phyloP scores from a whole-genome alignment of 2,797 vertebrate species.

The Hybognathus amarus region DNA sequence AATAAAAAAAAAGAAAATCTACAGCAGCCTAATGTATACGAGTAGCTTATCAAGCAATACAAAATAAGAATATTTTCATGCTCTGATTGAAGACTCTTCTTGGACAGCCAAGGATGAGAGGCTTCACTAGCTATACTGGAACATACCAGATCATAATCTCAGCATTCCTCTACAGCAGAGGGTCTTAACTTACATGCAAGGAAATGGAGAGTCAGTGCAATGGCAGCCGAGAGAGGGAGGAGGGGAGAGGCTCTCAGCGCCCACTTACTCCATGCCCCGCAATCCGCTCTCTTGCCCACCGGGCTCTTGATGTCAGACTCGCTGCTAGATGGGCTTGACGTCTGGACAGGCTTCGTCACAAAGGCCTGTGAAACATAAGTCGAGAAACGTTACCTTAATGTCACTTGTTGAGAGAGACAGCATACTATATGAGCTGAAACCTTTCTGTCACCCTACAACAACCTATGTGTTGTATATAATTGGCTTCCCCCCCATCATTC shows the following conservation, averaged over 20 bases:
- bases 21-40: not conserved
- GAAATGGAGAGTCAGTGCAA: slow-evolving; percentile 77
- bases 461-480: slow-evolving; percentile 28
- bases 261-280: slow-evolving; percentile 76
- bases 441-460: slow-evolving; percentile 32
- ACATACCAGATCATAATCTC: slow-evolving; percentile 43
- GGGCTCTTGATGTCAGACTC: slow-evolving; percentile 61
- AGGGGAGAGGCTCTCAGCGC: slow-evolving; percentile 71
- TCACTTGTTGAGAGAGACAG: slow-evolving; percentile 7
- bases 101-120: slow-evolving; percentile 12
- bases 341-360: slow-evolving; percentile 69
- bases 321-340: slow-evolving; percentile 58
- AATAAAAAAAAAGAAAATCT: not conserved
- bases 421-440: slow-evolving; percentile 5
- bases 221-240: slow-evolving; percentile 73
- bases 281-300: slow-evolving; percentile 55
- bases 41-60: not conserved
- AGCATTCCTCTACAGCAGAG: slow-evolving; percentile 29
- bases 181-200: slow-evolving; percentile 74
- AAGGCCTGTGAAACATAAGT: slow-evolving; percentile 68
- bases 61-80: not conserved
- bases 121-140: slow-evolving; percentile 29
- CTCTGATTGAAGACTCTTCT: slow-evolving; percentile 17
- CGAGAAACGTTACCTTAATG: slow-evolving; percentile 45
- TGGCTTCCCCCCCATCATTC: slow-evolving; percentile 7